These are phyloP conservation scores for Sphinx pinastri DNA, from an alignment of 2,888 invertebrate genomes.

Conservation along the genomic window DNA sequence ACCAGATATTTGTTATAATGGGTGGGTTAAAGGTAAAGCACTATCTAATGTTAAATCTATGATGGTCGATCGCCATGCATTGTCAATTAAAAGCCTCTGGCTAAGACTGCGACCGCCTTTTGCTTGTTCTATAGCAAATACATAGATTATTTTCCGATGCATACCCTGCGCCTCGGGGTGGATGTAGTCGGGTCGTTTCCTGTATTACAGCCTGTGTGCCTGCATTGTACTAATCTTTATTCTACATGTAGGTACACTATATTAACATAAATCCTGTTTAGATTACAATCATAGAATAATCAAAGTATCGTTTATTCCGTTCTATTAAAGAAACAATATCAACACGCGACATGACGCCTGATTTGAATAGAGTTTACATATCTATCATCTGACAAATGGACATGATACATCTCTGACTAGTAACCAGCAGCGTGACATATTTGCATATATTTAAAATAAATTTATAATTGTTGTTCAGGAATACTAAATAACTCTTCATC, in stretches of 20 bases:
- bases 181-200: conserved; percentile 76
- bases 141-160: conserved; percentile 75
- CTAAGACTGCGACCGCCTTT: conserved; percentile 73
- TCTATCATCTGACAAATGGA: conserved; percentile 26
- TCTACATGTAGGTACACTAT: conserved; percentile 60
- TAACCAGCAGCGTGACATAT: conserved; percentile 14
- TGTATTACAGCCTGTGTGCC: conserved; percentile 72
- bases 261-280: conserved; percentile 75
- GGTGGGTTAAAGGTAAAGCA: conserved; percentile 68
- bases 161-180: conserved; percentile 73
- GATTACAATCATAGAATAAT: conserved; percentile 59
- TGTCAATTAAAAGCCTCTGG: conserved; percentile 78
- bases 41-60: conserved; percentile 62
- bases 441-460: conserved; percentile 24
- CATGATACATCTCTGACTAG: conserved; percentile 7
- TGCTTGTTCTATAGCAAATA: conserved; percentile 73
- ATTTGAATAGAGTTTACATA: conserved; percentile 34
- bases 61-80: conserved; percentile 66
- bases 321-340: conserved; percentile 60
- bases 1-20: conserved; percentile 48
- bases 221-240: conserved; percentile 66
- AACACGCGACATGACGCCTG: conserved; percentile 31
- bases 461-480: conserved; percentile 13
- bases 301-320: conserved; percentile 38
- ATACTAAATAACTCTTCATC: background rate